Evolutionary conservation across 1,140 invertebrate species (phyloP).

Genomic region (Hirudo medicinalis): DNA sequence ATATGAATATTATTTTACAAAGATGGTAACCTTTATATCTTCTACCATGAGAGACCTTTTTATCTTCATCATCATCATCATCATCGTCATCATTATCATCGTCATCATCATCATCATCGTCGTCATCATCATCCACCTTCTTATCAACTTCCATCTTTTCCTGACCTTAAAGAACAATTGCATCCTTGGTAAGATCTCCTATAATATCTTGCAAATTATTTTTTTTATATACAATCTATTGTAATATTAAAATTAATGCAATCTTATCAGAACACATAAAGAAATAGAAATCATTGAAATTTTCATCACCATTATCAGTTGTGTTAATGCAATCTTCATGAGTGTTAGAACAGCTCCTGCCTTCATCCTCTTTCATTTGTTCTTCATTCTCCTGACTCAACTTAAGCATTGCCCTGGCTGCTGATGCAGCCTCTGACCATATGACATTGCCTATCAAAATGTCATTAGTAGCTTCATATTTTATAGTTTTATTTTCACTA

Average conservation of each 20-base stretch:
- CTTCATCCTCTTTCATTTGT: slow-evolving; percentile 11
- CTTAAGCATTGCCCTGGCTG: slow-evolving; percentile 55
- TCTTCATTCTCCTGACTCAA: slow-evolving; percentile 37
- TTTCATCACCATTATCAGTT: neutral
- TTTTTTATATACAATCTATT: too few species aligned
- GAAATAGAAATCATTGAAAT: neutral
- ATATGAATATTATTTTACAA: neutral
- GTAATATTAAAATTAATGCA: too few species aligned
- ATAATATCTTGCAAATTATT: too few species aligned
- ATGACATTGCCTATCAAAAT: slow-evolving; percentile 55
- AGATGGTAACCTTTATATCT: slow-evolving; percentile 3
- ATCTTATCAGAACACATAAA: too few species aligned
- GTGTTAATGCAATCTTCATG: neutral
- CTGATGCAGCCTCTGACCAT: slow-evolving; percentile 56
- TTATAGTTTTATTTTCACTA: too few species aligned
- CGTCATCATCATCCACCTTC: neutral
- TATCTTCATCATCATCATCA: slow-evolving; percentile 1
- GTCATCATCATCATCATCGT: neutral
- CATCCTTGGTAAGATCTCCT: too few species aligned
- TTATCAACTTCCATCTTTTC: neutral
- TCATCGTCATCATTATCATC: neutral
- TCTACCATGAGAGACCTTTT: neutral
- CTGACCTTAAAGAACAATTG: neutral
- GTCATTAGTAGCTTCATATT: too few species aligned
- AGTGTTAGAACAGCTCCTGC: neutral